A percentile compares a stretch with the other conserved stretches of the same genome.
phyloP scores from a whole-genome alignment of 2,797 vertebrate genomes.

The Pseudochirops cupreus region DNA sequence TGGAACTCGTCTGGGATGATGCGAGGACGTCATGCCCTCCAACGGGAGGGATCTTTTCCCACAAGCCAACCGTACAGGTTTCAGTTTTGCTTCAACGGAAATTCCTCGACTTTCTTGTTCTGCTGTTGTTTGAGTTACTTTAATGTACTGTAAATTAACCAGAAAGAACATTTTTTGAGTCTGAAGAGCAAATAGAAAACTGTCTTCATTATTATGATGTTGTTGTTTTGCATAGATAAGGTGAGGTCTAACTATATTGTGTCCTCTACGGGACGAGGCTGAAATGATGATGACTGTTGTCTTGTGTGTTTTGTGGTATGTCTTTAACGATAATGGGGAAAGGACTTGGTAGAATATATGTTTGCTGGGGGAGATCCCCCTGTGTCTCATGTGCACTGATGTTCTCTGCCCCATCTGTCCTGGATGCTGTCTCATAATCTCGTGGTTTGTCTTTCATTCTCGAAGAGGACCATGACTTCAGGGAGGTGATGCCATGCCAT shows the following conservation, averaged over 20 bases:
- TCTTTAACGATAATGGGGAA: constrained; percentile 41
- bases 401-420: not conserved
- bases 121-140: constrained; percentile 72
- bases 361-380: not conserved
- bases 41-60: not conserved
- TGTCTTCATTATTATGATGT: not conserved
- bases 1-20: not conserved
- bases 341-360: not conserved
- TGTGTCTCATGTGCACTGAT: not conserved
- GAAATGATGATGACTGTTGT: constrained; percentile 51
- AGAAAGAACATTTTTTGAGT: constrained; percentile 63
- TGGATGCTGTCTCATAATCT: not conserved
- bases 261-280: not conserved
- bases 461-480: no score
- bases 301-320: constrained; percentile 63
- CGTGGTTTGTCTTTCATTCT: no score
- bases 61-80: constrained; percentile 16
- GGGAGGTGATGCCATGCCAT: no score
- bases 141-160: constrained; percentile 66
- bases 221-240: constrained; percentile 20
- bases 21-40: not conserved
- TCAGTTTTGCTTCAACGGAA: constrained; percentile 60
- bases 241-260: constrained; percentile 33
- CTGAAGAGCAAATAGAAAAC: constrained; percentile 63
- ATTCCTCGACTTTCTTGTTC: constrained; percentile 54